Percentiles rank a stretch among this genome's conserved stretches.
Conservation (phyloP, 2,797 vertebrate genomes). For the Valencia hispanica region DNA sequence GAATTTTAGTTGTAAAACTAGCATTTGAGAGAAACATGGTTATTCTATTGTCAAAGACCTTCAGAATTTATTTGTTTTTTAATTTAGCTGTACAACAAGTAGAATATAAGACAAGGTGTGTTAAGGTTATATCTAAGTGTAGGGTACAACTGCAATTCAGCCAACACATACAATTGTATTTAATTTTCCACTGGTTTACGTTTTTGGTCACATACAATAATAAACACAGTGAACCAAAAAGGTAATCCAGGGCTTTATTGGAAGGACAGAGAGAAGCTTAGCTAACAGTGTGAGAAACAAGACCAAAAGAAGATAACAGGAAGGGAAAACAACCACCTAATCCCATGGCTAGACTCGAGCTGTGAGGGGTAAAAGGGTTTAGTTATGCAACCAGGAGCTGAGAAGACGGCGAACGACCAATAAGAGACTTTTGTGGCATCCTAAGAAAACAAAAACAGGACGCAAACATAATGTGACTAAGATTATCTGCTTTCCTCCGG, state of each 20-base stretch:
- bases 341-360: constrained; percentile 76
- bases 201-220: neutral
- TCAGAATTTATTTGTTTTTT: constrained; percentile 12
- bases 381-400: constrained; percentile 70
- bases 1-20: constrained; percentile 43
- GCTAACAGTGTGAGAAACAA: constrained; percentile 69
- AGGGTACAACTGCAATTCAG: neutral
- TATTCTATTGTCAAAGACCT: neutral
- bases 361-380: constrained; percentile 71
- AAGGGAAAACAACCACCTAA: constrained; percentile 75
- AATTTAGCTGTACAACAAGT: constrained; percentile 32
- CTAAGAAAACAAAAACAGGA: constrained; percentile 62
- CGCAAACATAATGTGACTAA: constrained; percentile 42
- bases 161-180: neutral
- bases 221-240: constrained; percentile 7
- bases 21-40: constrained; percentile 35
- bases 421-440: constrained; percentile 59
- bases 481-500: constrained; percentile 18
- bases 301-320: constrained; percentile 67
- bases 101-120: constrained; percentile 10
- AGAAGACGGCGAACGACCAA: constrained; percentile 54
- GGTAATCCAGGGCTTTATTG: neutral
- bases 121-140: neutral
- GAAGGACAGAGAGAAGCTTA: constrained; percentile 32
- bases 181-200: neutral